A percentile compares a stretch with the other conserved stretches of the same genome.
phyloP scores from a whole-genome alignment of 1,140 invertebrate genomes.

The Manduca sexta region DNA sequence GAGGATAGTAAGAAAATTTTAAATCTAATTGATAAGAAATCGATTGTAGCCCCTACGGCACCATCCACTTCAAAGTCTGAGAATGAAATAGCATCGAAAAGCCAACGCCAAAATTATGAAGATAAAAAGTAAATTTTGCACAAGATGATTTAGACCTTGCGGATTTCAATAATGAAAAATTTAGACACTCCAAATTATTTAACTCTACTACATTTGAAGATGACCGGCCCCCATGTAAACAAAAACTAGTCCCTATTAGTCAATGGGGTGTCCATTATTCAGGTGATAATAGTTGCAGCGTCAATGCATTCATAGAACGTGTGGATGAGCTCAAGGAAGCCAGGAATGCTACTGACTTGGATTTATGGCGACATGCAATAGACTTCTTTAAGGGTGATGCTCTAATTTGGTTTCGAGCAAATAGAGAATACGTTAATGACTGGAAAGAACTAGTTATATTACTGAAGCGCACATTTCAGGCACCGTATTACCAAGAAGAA shows the following conservation, averaged over 20 bases:
- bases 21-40: no score
- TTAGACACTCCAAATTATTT: no score
- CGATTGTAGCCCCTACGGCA: no score
- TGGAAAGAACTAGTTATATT: conserved; percentile 20
- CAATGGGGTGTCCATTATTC: conserved; percentile 22
- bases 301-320: conserved; percentile 32
- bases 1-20: no score
- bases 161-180: no score
- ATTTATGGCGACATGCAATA: conserved; percentile 22
- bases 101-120: no score
- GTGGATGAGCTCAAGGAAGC: conserved; percentile 26
- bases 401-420: conserved; percentile 30
- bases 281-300: conserved; percentile 20
- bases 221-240: no score
- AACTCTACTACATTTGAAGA: no score
- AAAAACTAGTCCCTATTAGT: conserved; percentile 18
- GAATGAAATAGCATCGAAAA: no score
- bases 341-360: conserved; percentile 19
- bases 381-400: conserved; percentile 33
- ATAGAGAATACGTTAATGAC: conserved; percentile 13
- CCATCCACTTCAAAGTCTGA: no score
- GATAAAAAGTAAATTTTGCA: no score
- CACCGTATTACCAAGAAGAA: conserved; percentile 31
- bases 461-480: conserved; percentile 18
- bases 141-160: no score